Conservation (phyloP, 2,888 invertebrate genomes). For the Girardia tigrina region DNA sequence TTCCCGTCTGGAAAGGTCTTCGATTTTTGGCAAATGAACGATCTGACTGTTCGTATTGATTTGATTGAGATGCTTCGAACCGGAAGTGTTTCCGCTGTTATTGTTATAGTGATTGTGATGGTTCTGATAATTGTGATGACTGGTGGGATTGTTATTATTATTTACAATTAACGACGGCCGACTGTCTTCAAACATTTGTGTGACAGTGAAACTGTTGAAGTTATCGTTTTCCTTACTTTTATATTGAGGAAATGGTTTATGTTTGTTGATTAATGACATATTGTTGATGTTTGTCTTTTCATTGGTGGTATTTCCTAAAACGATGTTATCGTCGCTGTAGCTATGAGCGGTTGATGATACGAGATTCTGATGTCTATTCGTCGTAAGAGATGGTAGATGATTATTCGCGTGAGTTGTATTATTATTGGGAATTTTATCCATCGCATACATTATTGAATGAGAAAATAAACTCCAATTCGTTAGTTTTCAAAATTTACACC, state of each 20-base stretch:
- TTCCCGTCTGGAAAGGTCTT: not conserved
- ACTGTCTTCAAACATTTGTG: slow-evolving; percentile 6
- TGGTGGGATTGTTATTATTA: not conserved
- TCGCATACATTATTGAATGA: slow-evolving; percentile 5
- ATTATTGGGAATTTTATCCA: slow-evolving; percentile 17
- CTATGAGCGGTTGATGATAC: not conserved
- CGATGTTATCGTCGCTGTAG: not conserved
- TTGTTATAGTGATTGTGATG: not conserved
- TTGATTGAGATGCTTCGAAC: not conserved
- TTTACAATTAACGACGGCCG: not conserved
- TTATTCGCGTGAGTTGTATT: not conserved
- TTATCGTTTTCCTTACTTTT: not conserved
- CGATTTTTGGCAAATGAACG: slow-evolving; percentile 7
- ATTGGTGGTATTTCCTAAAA: not conserved
- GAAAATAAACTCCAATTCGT: not conserved
- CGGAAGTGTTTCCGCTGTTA: not conserved
- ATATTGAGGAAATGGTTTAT: not conserved
- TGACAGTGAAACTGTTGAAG: slow-evolving; percentile 12
- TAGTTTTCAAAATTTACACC: too few relatives aligned
- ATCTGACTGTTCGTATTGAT: slow-evolving; percentile 6
- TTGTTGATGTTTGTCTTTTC: not conserved
- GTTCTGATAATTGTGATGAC: too few relatives aligned
- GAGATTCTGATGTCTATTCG: slow-evolving; percentile 18
- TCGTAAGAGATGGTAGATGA: not conserved
- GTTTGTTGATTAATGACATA: not conserved